Evolutionary conservation across 2,888 invertebrate genomes (phyloP), one percentile per base, ranked within the genome.

Genomic region (Caenorhabditis parvicauda): DNA sequence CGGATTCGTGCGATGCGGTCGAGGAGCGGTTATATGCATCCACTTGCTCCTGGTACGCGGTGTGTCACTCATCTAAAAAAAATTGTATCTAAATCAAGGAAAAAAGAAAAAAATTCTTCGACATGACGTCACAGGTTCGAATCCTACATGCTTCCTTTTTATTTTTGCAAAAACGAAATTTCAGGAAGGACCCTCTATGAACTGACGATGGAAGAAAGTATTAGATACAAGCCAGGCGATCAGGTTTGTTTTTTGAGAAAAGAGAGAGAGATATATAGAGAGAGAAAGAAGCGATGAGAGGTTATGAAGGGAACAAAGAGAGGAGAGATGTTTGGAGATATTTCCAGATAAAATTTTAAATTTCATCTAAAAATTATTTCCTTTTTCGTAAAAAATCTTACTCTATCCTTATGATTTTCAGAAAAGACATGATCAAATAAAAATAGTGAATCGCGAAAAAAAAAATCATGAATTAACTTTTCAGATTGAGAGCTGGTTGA

Each of bases 301-400:
- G 1, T 96, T 95, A 61, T 91, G 89, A 80, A 98, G 92, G 83
- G 96, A 98, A 88, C 94, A 83, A 25, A n/a, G n/a, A n/a, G n/a
- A n/a, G n/a, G n/a, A n/a, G n/a, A 82, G 77, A 69, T 45, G 9
- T 46, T 41, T 41, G 9, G 7, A 7, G 7, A 14, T 9, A 7
- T 41, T 41, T 41, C 37, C n/a, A 12, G 6, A 12, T 14, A 12
- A 17, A 14, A 41, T 7, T 14, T 45, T 3, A 38, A 12, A 7
- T 17, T 44, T 19, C 44, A n/a, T 42, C 14, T 7, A 14, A n/a
- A 17, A n/a, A n/a, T 14, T 22, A 24, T n/a, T n/a, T n/a, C n/a
- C n/a, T n/a, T n/a, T n/a, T n/a, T n/a, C n/a, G n/a, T n/a, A n/a
- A n/a, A n/a, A 43, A 5, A n/a, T 56, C n/a, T 32, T n/a, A 32